Percentiles rank a stretch among this genome's conserved stretches.
phyloP scores from a whole-genome alignment of 1,140 invertebrate genomes.

The Musca vetustissima region DNA sequence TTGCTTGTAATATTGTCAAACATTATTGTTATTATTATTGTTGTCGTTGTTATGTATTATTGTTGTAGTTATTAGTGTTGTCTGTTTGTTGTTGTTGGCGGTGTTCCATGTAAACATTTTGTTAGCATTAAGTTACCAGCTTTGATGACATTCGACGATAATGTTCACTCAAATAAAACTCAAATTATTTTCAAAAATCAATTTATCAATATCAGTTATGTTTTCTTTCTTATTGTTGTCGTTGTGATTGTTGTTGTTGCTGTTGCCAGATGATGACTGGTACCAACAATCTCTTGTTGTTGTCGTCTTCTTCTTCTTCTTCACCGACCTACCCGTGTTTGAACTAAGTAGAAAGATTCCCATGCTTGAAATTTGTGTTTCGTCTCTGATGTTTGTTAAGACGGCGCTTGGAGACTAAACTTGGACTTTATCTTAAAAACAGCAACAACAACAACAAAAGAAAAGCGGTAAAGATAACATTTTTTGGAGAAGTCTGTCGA shows the following conservation, averaged over 20 bases:
- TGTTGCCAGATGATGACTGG: too few relatives aligned
- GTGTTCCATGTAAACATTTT: slow-evolving; percentile 21
- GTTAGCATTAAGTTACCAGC: slow-evolving; percentile 21
- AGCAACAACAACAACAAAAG: too few relatives aligned
- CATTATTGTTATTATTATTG: too few relatives aligned
- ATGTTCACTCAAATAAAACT: slow-evolving; percentile 18
- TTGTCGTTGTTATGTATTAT: background rate
- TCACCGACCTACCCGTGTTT: too few relatives aligned
- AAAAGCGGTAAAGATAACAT: too few relatives aligned
- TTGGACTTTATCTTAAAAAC: too few relatives aligned
- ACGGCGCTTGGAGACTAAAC: too few relatives aligned
- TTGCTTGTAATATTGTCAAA: background rate
- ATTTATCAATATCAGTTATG: slow-evolving; percentile 20
- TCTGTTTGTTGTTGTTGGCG: background rate
- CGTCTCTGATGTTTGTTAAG: too few relatives aligned
- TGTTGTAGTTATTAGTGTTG: too few relatives aligned
- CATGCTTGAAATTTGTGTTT: too few relatives aligned
- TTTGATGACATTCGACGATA: slow-evolving; percentile 21
- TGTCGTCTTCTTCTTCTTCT: background rate
- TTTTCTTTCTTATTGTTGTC: background rate
- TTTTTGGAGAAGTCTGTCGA: too few relatives aligned
- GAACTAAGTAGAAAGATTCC: too few relatives aligned
- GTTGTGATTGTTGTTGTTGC: background rate
- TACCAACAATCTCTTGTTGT: background rate
- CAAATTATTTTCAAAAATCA: slow-evolving; percentile 14